Conservation (phyloP, 2,113 vertebrate species). For the Toxotes chatareus region DNA sequence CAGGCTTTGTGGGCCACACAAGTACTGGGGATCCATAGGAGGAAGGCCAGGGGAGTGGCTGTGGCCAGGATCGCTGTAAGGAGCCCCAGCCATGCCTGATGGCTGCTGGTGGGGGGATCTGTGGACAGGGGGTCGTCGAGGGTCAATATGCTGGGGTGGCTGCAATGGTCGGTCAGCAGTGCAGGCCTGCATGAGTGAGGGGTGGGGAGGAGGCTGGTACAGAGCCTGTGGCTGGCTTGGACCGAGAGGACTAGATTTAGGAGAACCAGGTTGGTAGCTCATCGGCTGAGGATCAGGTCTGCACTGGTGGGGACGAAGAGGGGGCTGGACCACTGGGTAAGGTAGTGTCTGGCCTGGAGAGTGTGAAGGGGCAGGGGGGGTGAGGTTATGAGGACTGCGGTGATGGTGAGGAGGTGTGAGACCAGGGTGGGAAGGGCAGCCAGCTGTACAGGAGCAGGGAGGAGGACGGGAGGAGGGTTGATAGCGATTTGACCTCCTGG, state of each 20-base stretch:
- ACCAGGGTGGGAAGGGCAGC: constrained; percentile 71
- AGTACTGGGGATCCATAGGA: constrained; percentile 80
- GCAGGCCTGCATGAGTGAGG: constrained; percentile 75
- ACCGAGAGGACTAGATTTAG: constrained; percentile 73
- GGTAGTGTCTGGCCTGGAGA: constrained; percentile 73
- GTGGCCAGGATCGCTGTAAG: constrained; percentile 76
- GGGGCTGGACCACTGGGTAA: constrained; percentile 68
- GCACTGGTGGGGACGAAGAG: constrained; percentile 75
- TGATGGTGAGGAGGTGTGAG: constrained; percentile 68
- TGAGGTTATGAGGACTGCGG: constrained; percentile 75
- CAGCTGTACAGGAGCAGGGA: constrained; percentile 79
- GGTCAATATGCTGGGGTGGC: constrained; percentile 73
- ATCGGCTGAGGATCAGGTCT: constrained; percentile 76
- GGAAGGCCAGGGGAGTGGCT: constrained; percentile 79
- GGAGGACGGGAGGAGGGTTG: constrained; percentile 74
- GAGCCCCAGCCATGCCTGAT: constrained; percentile 59
- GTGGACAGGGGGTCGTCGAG: constrained; percentile 71
- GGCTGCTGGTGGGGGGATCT: constrained; percentile 81
- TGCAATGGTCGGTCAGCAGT: constrained; percentile 69
- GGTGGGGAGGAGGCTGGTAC: constrained; percentile 78
- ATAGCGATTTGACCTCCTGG: constrained; percentile 70
- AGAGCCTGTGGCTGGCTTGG: constrained; percentile 70
- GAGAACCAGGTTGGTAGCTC: constrained; percentile 73
- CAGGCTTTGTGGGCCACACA: constrained; percentile 79
- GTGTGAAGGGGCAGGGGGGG: constrained; percentile 72